Evolutionary conservation across 2,113 vertebrate species (phyloP).

Genomic region (Pterophyllum scalare): DNA sequence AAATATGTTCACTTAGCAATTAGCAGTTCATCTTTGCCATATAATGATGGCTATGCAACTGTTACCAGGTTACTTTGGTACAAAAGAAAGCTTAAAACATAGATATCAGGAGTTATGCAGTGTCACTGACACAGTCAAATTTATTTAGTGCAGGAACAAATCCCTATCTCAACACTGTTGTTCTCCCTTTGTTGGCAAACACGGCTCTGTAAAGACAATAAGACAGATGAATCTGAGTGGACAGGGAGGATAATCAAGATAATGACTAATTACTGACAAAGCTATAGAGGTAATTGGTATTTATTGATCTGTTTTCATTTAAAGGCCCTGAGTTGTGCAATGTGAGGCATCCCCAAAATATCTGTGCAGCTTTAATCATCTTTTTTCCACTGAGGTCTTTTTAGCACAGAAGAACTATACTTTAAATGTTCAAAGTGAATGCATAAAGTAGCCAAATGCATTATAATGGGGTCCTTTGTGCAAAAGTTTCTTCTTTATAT

Average conservation of each 20-base stretch:
- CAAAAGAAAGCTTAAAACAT: neutral
- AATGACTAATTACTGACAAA: slow-evolving; percentile 7
- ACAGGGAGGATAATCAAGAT: slow-evolving; percentile 1
- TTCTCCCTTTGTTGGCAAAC: slow-evolving; percentile 7
- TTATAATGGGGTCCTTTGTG: slow-evolving; percentile 39
- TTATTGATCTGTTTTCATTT: slow-evolving; percentile 8
- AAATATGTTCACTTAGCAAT: neutral
- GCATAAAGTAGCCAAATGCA: slow-evolving; percentile 20
- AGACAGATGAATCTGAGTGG: neutral
- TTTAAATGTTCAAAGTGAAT: slow-evolving; percentile 21
- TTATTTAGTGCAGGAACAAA: slow-evolving; percentile 9
- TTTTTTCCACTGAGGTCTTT: neutral
- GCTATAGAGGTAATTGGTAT: neutral
- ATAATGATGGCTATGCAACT: accelerated
- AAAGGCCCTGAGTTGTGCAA: neutral
- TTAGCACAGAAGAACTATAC: neutral
- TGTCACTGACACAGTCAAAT: neutral
- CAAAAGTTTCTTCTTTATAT: slow-evolving; percentile 35
- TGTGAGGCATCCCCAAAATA: neutral
- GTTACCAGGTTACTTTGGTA: neutral
- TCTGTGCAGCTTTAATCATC: neutral
- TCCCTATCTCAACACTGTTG: neutral
- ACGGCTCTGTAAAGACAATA: neutral
- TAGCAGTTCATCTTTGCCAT: neutral
- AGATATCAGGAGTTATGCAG: neutral